Percentiles rank a stretch among this genome's conserved stretches.
Conservation (phyloP, 1,140 invertebrate genomes). For the Euglossa dilemma region DNA sequence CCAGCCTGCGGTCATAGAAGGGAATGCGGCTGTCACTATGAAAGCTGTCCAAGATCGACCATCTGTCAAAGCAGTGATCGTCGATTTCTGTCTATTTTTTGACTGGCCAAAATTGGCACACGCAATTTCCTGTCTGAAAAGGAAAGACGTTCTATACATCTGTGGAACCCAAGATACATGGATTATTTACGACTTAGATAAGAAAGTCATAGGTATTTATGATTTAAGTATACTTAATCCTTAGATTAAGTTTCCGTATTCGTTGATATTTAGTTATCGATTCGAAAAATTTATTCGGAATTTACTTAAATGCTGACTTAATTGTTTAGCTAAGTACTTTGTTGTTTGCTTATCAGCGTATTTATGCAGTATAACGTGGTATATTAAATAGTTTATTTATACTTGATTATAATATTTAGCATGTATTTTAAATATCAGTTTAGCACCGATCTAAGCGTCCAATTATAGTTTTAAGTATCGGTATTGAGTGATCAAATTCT, state of each 20-base stretch:
- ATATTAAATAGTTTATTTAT: too few relatives aligned
- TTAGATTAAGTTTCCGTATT: not conserved
- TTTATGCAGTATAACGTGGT: too few relatives aligned
- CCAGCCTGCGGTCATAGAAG: too few relatives aligned
- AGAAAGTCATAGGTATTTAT: slow-evolving; percentile 74
- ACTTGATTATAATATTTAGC: too few relatives aligned
- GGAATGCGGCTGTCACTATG: not conserved
- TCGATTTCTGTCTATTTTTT: slow-evolving; percentile 66
- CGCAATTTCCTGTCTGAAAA: slow-evolving; percentile 55
- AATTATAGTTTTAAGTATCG: not conserved
- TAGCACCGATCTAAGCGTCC: not conserved
- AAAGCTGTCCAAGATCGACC: slow-evolving; percentile 43
- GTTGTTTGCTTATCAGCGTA: too few relatives aligned
- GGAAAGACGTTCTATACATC: slow-evolving; percentile 66
- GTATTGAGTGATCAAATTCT: not conserved
- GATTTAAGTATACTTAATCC: slow-evolving; percentile 17
- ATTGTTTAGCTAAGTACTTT: not conserved
- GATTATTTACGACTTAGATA: slow-evolving; percentile 67
- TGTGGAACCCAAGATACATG: slow-evolving; percentile 62
- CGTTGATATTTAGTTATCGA: not conserved
- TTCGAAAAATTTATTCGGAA: too few relatives aligned
- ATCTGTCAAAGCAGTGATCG: slow-evolving; percentile 70
- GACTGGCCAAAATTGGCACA: slow-evolving; percentile 70
- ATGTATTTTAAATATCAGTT: not conserved
- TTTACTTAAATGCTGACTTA: not conserved